These are phyloP conservation scores for Vipera ursinii DNA, from an alignment of 2,797 vertebrate species.

Conservation along the genomic window DNA sequence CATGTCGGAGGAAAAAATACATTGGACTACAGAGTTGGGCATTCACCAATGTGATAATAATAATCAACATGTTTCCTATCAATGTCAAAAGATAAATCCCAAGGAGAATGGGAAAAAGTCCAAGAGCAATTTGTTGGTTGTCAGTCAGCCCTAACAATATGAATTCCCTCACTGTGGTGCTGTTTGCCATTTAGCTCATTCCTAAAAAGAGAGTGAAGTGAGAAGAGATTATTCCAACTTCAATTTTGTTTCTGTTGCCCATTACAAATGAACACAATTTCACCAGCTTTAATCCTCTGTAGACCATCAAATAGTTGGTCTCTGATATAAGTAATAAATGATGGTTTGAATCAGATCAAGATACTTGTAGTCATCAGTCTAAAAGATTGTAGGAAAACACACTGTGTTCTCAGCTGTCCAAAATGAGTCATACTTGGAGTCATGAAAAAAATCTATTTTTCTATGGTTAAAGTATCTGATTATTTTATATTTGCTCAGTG, in stretches of 20 bases:
- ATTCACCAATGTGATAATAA: conserved; percentile 47
- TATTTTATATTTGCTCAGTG: too few species aligned
- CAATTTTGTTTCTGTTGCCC: neutral
- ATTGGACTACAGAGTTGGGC: conserved; percentile 44
- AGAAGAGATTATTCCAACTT: neutral
- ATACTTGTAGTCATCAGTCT: neutral
- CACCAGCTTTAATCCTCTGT: too few species aligned
- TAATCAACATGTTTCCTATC: conserved; percentile 49
- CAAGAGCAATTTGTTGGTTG: conserved; percentile 35
- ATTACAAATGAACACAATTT: neutral
- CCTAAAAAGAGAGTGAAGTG: neutral
- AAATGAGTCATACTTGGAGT: too few species aligned
- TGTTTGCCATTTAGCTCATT: conserved; percentile 34
- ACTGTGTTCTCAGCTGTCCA: neutral
- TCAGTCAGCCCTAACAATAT: conserved; percentile 50
- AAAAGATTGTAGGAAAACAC: neutral
- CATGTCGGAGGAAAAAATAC: conserved; percentile 60
- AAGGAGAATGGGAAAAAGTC: conserved; percentile 46
- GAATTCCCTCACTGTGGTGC: conserved; percentile 51
- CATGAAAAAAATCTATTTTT: too few species aligned
- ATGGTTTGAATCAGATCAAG: too few species aligned
- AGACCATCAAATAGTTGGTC: too few species aligned
- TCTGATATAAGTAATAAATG: too few species aligned
- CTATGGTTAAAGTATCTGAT: too few species aligned
- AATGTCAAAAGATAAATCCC: conserved; percentile 53